Evolutionary conservation across 2,113 vertebrate species (phyloP), one percentile per base, ranked within the genome.

Genomic region (Pteruthius melanotis): DNA sequence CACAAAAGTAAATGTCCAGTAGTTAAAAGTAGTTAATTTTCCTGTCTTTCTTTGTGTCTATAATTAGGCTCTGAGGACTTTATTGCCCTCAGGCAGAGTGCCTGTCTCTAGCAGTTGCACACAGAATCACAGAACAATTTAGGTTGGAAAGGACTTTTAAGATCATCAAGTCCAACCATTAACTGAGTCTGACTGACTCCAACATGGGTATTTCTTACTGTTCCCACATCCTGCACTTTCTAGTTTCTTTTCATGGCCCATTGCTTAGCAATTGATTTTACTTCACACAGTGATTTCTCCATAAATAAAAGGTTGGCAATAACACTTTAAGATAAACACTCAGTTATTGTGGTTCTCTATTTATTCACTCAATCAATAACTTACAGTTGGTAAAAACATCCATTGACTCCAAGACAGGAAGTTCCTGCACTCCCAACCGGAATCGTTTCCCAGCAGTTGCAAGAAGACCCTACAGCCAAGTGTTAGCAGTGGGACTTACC

Each of bases 261-360:
- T 61, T 95, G 77, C 77, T 89, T 86, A 65, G 74, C 60, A 81
- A 97, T 95, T 75, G 80, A 95, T 96, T 97, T 97, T 95, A 70
- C 65, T 93, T 95, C 87, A 76, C 61, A 45, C 33, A 8, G 60
- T 19, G 70, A 83, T 61, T 86, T 90, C 79, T 64, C 40, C 33
- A 16, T 81, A 89, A 93, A 83, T 81, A 69, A 83, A 92, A 78
- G 53, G 50, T 2, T 64, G 57, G 49, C 26, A 92, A 47, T 79
- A 95, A 35, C 54, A 24, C 83, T 91, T 90, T 50, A 93, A 78
- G 53, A 78, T 84, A 84, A 92, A 70, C 13, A 81, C 44, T 65
- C 65, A 79, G 26, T 94, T 82, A 21, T 18, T 66, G 82, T 63
- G 60, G 70, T 91, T 85, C 17, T 71, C 27, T 71, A 8, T 86